Percentiles rank a stretch among this genome's conserved stretches.
These are phyloP conservation scores for Xylota segnis DNA, from an alignment of 2,888 invertebrate species.

Conservation along the genomic window DNA sequence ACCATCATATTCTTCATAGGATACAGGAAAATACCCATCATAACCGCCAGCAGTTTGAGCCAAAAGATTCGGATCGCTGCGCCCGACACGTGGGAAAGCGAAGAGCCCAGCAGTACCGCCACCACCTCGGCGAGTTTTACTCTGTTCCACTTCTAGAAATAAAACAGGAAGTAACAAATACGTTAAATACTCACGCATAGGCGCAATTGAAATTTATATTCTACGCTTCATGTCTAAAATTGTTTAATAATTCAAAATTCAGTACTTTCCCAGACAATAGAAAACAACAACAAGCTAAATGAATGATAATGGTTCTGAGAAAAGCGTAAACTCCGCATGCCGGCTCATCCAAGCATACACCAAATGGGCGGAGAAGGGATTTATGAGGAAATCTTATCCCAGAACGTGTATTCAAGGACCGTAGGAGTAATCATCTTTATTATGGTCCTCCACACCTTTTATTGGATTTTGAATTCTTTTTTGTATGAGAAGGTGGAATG, in stretches of 20 bases:
- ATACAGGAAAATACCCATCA: constrained; percentile 85
- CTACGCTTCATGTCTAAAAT: not conserved
- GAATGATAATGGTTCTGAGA: constrained; percentile 1
- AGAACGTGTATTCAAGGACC: not conserved
- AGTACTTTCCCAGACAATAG: not conserved
- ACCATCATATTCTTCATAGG: constrained; percentile 86
- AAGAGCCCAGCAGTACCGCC: constrained; percentile 87
- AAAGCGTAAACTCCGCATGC: not conserved
- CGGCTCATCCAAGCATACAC: not conserved
- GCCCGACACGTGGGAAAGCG: constrained; percentile 87
- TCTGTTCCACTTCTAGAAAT: constrained; percentile 81
- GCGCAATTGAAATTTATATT: constrained; percentile 3
- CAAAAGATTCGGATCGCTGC: constrained; percentile 84
- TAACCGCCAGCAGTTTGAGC: constrained; percentile 80
- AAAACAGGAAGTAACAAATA: not conserved
- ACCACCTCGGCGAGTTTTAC: constrained; percentile 85
- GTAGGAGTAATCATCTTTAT: not conserved
- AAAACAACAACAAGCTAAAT: not conserved
- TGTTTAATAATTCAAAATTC: constrained; percentile 10
- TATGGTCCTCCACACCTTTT: not conserved
- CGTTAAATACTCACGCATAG: not conserved
- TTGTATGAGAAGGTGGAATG: not conserved
- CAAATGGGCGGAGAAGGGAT: not conserved
- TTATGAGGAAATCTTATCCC: not conserved
- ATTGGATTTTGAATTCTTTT: not conserved